Evolutionary conservation across 2,888 invertebrate species (phyloP).

Genomic region (Cantharis rufa): DNA sequence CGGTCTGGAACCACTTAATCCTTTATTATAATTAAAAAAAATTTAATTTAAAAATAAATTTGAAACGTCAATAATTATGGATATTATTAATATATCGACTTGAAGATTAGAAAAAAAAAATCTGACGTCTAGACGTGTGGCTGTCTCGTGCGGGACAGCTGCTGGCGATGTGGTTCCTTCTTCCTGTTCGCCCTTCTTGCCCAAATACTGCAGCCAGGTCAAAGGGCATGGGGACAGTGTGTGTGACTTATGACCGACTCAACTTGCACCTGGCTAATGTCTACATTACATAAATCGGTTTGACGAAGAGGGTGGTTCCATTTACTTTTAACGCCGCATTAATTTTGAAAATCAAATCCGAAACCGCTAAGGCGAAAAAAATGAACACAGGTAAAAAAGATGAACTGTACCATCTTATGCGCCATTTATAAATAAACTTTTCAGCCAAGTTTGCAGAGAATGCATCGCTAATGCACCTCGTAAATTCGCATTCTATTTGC

Average conservation of each 20-base stretch:
- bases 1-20: not conserved
- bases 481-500: constrained; percentile 18
- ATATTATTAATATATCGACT: not conserved
- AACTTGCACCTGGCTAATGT: constrained; percentile 46
- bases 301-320: not conserved
- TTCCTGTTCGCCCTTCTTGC: constrained; percentile 26
- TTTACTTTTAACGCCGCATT: not conserved
- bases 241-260: constrained; percentile 47
- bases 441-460: constrained; percentile 16
- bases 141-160: constrained; percentile 39
- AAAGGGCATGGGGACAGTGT: constrained; percentile 39
- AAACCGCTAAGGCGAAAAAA: not conserved
- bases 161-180: constrained; percentile 37
- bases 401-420: not conserved
- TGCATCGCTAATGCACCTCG: constrained; percentile 13
- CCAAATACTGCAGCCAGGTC: constrained; percentile 33
- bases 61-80: not conserved
- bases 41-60: not conserved
- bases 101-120: constrained; percentile 18
- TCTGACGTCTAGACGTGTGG: constrained; percentile 37
- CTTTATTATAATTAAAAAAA: not conserved
- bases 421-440: constrained; percentile 15
- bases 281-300: constrained; percentile 23
- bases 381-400: not conserved
- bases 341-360: not conserved